phyloP scores from a whole-genome alignment of 2,888 invertebrate species.

The Tiliacea aurago region DNA sequence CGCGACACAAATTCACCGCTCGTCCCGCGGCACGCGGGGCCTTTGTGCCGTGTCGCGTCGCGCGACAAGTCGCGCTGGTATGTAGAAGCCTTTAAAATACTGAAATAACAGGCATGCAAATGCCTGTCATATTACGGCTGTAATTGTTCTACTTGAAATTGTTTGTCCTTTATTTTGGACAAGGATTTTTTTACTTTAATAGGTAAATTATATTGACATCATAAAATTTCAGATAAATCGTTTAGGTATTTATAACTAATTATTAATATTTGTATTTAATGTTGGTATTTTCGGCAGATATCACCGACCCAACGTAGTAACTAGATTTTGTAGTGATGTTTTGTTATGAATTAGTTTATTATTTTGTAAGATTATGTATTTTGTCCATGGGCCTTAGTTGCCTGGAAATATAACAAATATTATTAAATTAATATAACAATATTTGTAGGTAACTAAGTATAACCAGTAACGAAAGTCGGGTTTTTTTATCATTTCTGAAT shows the following conservation, averaged over 20 bases:
- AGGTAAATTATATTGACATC: neutral
- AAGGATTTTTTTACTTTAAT: neutral
- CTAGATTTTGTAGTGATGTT: no score
- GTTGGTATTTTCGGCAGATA: neutral
- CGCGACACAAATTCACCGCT: no score
- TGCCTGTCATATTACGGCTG: neutral
- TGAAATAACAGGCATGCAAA: neutral
- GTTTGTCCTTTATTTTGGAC: neutral
- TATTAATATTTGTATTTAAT: neutral
- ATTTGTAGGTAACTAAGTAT: neutral
- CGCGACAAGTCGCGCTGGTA: no score
- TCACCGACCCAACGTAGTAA: no score
- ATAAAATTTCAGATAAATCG: neutral
- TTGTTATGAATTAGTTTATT: no score
- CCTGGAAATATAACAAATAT: no score
- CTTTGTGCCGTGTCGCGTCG: no score
- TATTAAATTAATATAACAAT: no score
- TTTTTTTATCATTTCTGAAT: neutral
- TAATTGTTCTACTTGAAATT: neutral
- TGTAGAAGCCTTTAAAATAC: no score
- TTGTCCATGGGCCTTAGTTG: no score
- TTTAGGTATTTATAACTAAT: neutral
- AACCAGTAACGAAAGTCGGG: neutral
- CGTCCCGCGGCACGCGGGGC: no score
- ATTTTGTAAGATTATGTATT: no score